These are phyloP conservation scores for Aleiodes testaceus DNA, from an alignment of 2,888 invertebrate species.

Conservation along the genomic window DNA sequence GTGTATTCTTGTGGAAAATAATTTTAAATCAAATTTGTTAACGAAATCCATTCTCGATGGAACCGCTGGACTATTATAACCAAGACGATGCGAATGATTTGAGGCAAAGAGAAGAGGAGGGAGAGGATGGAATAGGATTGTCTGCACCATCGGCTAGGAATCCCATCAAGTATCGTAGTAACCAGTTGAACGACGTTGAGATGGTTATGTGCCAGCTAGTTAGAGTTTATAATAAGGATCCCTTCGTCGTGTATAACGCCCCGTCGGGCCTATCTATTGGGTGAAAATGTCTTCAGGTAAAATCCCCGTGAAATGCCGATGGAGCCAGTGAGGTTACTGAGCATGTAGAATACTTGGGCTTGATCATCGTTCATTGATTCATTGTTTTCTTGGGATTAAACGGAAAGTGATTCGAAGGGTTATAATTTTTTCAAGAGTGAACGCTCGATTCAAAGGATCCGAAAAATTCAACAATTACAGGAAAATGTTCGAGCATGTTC, in stretches of 20 bases:
- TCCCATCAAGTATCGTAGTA: constrained; percentile 72
- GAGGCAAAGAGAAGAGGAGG: constrained; percentile 23
- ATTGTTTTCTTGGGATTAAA: constrained; percentile 6
- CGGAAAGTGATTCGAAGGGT: constrained; percentile 17
- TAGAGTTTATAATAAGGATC: constrained; percentile 73
- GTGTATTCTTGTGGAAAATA: constrained; percentile 32
- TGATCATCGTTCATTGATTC: background rate
- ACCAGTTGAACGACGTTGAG: constrained; percentile 53
- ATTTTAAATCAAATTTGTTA: background rate
- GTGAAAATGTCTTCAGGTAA: constrained; percentile 72
- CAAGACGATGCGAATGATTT: constrained; percentile 65
- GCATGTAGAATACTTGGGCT: constrained; percentile 49
- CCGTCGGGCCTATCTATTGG: constrained; percentile 71
- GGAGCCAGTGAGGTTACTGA: constrained; percentile 51
- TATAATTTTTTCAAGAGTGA: background rate
- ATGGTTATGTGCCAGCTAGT: constrained; percentile 60
- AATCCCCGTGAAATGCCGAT: constrained; percentile 72
- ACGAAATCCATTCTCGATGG: constrained; percentile 7
- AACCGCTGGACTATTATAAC: constrained; percentile 19
- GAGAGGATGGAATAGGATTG: constrained; percentile 69
- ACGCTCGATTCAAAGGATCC: constrained; percentile 18
- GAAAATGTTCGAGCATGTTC: too few species aligned
- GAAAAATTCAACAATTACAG: too few species aligned
- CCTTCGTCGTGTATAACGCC: constrained; percentile 66
- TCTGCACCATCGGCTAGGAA: constrained; percentile 73